A percentile compares a stretch with the other conserved stretches of the same genome.
Conservation (phyloP, 2,888 invertebrate genomes). For the Acleris sparsana region DNA sequence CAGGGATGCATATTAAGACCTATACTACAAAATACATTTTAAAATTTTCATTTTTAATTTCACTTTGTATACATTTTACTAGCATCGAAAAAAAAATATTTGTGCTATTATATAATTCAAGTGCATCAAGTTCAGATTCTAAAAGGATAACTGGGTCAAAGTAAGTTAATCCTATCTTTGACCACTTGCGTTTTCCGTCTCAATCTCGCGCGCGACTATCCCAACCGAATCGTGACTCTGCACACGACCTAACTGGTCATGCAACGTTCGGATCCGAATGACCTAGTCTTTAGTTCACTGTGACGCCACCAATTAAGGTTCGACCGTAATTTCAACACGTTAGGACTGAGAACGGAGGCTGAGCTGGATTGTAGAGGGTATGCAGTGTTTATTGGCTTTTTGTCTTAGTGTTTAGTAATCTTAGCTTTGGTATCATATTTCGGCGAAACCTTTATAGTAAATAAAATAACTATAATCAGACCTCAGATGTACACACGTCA, state of each 20-base stretch:
- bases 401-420: constrained; percentile 24
- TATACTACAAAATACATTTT: too few species aligned
- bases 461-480: background rate
- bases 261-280: constrained; percentile 27
- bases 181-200: background rate
- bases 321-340: background rate
- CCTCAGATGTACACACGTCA: too few species aligned
- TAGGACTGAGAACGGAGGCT: background rate
- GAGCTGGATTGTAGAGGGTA: background rate
- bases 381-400: constrained; percentile 7
- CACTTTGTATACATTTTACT: too few species aligned
- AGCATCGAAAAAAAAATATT: too few species aligned
- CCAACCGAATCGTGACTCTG: background rate
- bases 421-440: constrained; percentile 19
- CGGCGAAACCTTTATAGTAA: background rate
- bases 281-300: constrained; percentile 21
- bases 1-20: too few species aligned
- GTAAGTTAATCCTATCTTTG: too few species aligned
- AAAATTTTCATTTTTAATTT: too few species aligned
- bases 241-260: constrained; percentile 9
- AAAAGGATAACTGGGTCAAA: too few species aligned
- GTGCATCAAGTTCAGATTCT: too few species aligned
- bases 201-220: background rate
- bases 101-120: too few species aligned
- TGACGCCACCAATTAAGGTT: constrained; percentile 3